A percentile compares a stretch with the other conserved stretches of the same genome.
phyloP scores from a whole-genome alignment of 2,888 invertebrate genomes.

The Asteroscopus sphinx region DNA sequence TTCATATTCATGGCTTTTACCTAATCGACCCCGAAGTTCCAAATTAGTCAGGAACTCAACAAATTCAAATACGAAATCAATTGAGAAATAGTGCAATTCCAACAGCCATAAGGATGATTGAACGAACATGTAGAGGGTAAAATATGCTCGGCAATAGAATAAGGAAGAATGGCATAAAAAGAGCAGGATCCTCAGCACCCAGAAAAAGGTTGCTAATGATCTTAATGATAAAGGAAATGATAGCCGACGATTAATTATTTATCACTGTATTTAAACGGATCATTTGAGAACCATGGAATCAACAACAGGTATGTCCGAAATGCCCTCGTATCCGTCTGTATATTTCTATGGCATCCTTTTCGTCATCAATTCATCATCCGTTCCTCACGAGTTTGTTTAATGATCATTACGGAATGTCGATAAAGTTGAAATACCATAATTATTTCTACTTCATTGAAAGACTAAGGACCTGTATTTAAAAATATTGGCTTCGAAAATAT shows the following conservation, averaged over 20 bases:
- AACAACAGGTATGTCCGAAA: constrained; percentile 26
- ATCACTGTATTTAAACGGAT: constrained; percentile 6
- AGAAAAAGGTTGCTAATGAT: constrained; percentile 27
- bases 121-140: background rate
- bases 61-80: background rate
- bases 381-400: constrained; percentile 6
- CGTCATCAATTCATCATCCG: constrained; percentile 12
- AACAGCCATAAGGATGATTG: background rate
- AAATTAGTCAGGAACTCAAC: background rate
- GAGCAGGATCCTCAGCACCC: background rate
- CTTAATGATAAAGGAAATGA: constrained; percentile 26
- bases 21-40: background rate
- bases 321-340: constrained; percentile 34
- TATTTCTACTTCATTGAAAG: background rate
- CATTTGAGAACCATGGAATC: constrained; percentile 13
- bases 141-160: background rate
- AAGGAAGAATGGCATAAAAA: background rate
- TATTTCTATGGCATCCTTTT: constrained; percentile 16
- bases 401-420: background rate
- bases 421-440: background rate
- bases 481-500: background rate
- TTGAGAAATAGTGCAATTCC: no score
- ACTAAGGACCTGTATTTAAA: background rate
- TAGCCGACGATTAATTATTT: constrained; percentile 14
- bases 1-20: background rate